Evolutionary conservation across 2,888 invertebrate species (phyloP), one percentile per base, ranked within the genome.

Genomic region (Melinaea marsaeus): DNA sequence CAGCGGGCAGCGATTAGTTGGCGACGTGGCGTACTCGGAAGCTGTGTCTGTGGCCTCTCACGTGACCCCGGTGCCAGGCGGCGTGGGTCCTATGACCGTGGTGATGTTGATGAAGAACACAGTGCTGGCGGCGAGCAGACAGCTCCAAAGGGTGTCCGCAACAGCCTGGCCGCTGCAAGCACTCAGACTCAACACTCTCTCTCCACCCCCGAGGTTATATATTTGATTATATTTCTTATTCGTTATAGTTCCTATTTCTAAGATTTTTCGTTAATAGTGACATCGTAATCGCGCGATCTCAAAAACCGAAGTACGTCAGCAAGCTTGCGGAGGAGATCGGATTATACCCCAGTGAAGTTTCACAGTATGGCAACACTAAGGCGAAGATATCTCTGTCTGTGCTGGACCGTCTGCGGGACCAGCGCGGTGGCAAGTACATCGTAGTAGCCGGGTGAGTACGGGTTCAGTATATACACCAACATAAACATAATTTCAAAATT

Each of bases 61-160:
- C 86, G 96, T 99, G 76, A 99, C 99, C 34, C 98, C 99, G 4
- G 99, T 99, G 58, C 97, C 98, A 11, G 96, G 97, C 62, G 99
- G 99, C 68, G 99, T 99, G 66, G 99, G 99, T 0, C 99, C 99
- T 13, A 99, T 99, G 98, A 99, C 99, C 0, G 99, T 98, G 69
- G 98, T 98, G 32, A 99, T 99, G 98, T 89, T 98, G 45, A 97
- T 98, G 97, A 94, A 94, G 74, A 99, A 99, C 88, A 99, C 98
- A 0, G 95, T 98, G 46, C 92, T 95, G 70, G 95, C 97, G 59
- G 98, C 98, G 7, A 89, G 93, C 73, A 91, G 92, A 58, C 91
- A 93, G 60, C 92, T 93, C 13, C 86, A 92, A 35, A 91, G 90
- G 35, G 74, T 94, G 33, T 77, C 93, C n/a, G 89, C 86, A 60